These are phyloP conservation scores for western clawed frog (Xenopus tropicalis) DNA, from an alignment of 2,113 vertebrate genomes.

Conservation along the genomic window UCB_Xtro_10.0 CM004452.2:22089001-22089500, in stretches of 20 bases:
- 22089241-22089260: slow-evolving; percentile 8
- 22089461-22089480: too few relatives aligned
- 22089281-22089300: slow-evolving; percentile 18
- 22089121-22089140: background rate
- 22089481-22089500: too few relatives aligned
- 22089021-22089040: background rate
- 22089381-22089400: too few relatives aligned
- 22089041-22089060: background rate
- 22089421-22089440: too few relatives aligned
- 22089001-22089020: background rate
- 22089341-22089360: slow-evolving; percentile 9
- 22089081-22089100: slow-evolving; percentile 2
- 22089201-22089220: slow-evolving; percentile 13
- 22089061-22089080: background rate
- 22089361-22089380: too few relatives aligned
- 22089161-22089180: slow-evolving; percentile 3
- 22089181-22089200: slow-evolving; percentile 1
- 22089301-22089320: slow-evolving; percentile 18
- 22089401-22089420: too few relatives aligned
- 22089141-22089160: background rate
- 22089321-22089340: background rate
- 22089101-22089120: background rate
- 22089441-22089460: too few relatives aligned
- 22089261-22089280: background rate
- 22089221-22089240: slow-evolving; percentile 19